Evolutionary conservation across 2,888 invertebrate genomes (phyloP), one percentile per base, ranked within the genome.

Genomic region (Tubulanus polymorphus): DNA sequence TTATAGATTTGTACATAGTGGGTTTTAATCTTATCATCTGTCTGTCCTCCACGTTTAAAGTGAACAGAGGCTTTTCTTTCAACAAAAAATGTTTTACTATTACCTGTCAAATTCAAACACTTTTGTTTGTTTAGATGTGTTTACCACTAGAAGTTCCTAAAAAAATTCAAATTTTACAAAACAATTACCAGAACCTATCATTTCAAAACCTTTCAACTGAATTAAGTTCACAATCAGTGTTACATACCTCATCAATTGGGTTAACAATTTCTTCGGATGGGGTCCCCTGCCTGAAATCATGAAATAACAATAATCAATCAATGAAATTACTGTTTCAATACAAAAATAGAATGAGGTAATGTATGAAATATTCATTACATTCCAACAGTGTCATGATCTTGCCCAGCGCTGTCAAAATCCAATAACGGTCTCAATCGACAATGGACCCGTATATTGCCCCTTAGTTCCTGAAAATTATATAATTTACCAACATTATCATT

Each of bases 91-190:
- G 2, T 37, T 46, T 56, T n/a, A n/a, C n/a, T n/a, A n/a, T 25
- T 54, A 73, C 72, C 70, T 72, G 61, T 74, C 72, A 68, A 63
- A 74, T 62, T 73, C 72, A 68, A 70, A 72, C 8, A 71, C 68
- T 63, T 70, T 72, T 60, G 71, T 70, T 47, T 71, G 67, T 55
- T 71, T 72, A 15, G 63, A 57, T 41, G 72, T 71, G 30, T 67
- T 57, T 1, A 71, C 66, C 63, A 70, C 69, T 5, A 72, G 62
- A 63, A 71, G 70, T 55, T 73, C 73, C 73, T 73, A 60, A 10
- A 63, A 63, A 54, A 48, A 26, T 37, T 30, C 57, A 47, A 18
- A 48, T 15, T n/a, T 6, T 45, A 20, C 28, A 3, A 12, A 25
- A 15, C 18, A 41, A 46, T 18, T 27, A 53, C 26, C 18, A 37